These are phyloP conservation scores for Notarius lentiginosus DNA, from an alignment of 2,113 vertebrate species.

Conservation along the genomic window DNA sequence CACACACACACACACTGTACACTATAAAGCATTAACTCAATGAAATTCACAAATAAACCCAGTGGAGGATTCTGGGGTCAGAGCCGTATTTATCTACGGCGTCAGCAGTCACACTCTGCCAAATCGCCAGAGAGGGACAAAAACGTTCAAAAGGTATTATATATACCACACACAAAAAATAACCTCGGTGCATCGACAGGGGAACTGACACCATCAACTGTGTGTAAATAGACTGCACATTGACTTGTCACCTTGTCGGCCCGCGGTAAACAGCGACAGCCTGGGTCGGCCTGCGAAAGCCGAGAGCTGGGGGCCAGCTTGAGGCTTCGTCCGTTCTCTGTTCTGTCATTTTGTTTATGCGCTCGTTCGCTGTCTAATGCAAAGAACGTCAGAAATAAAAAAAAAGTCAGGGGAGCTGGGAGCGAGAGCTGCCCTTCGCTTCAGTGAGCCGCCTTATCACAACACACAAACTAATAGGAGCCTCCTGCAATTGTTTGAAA, in stretches of 20 bases:
- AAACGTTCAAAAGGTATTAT: constrained; percentile 23
- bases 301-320: neutral
- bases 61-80: constrained; percentile 36
- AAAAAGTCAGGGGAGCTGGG: neutral
- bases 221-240: constrained; percentile 46
- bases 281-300: neutral
- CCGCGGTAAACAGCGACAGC: neutral
- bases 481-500: constrained; percentile 51
- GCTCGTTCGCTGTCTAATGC: neutral
- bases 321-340: constrained; percentile 12
- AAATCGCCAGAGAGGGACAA: constrained; percentile 42
- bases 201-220: constrained; percentile 45
- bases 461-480: constrained; percentile 47
- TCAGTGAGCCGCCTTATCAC: constrained; percentile 43
- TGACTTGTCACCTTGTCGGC: constrained; percentile 30
- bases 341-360: constrained; percentile 31
- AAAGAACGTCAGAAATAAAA: neutral
- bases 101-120: constrained; percentile 29
- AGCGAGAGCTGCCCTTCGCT: neutral
- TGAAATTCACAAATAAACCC: constrained; percentile 49
- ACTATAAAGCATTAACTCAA: constrained; percentile 36
- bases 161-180: constrained; percentile 19
- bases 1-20: constrained; percentile 27
- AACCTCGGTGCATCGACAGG: constrained; percentile 19
- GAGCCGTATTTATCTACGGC: constrained; percentile 33